Evolutionary conservation across 1,140 invertebrate genomes (phyloP).

Genomic region (Helicoverpa zea): DNA sequence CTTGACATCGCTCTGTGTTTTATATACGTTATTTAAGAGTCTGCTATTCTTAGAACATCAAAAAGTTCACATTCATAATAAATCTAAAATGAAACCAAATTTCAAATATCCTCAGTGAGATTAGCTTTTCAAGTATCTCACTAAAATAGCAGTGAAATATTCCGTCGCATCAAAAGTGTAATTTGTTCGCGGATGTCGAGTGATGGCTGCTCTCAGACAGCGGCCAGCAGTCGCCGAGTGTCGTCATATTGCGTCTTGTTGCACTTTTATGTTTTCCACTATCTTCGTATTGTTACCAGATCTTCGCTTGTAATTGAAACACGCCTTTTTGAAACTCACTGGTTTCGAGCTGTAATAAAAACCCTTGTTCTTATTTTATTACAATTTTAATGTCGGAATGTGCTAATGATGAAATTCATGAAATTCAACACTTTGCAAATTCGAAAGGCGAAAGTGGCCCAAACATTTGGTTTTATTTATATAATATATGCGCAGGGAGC

Average conservation of each 20-base stretch:
- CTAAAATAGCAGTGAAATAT: slow-evolving; percentile 26
- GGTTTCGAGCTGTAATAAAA: too few species aligned
- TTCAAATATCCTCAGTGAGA: background rate
- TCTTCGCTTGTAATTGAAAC: background rate
- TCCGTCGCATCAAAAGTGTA: background rate
- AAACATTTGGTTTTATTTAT: background rate
- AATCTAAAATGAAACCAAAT: background rate
- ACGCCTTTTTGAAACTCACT: background rate
- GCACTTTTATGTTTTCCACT: slow-evolving; percentile 5
- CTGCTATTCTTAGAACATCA: too few species aligned
- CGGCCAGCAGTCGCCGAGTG: slow-evolving; percentile 3
- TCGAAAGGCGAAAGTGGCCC: background rate
- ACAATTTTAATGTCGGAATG: background rate
- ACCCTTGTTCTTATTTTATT: too few species aligned
- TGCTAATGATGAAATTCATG: background rate
- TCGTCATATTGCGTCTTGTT: slow-evolving; percentile 8
- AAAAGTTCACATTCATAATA: background rate
- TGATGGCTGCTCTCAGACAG: slow-evolving; percentile 9
- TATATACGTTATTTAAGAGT: slow-evolving; percentile 15
- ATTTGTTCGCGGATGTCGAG: background rate
- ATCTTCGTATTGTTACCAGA: background rate
- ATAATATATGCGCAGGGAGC: background rate
- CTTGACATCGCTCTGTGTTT: slow-evolving; percentile 20
- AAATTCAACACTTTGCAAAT: slow-evolving; percentile 9
- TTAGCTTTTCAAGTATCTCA: background rate